Evolutionary conservation across 2,888 invertebrate genomes (phyloP).

Genomic region (Synergus laeviventris): DNA sequence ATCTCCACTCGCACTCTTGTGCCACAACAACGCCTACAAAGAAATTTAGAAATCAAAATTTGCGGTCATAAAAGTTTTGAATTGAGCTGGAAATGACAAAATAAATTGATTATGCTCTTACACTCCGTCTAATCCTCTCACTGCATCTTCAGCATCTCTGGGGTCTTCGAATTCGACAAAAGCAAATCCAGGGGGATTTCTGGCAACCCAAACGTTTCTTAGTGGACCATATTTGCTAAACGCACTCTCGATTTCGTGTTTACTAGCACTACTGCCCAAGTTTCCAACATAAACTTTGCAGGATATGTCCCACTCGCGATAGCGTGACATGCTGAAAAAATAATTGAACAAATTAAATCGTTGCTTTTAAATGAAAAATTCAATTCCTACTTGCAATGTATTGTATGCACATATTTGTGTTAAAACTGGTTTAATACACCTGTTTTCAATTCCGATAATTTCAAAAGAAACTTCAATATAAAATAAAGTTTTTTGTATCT

Average conservation of each 20-base stretch:
- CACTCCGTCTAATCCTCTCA: slow-evolving; percentile 89
- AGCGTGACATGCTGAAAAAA: slow-evolving; percentile 76
- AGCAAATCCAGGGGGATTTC: slow-evolving; percentile 95
- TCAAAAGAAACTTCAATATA: neutral
- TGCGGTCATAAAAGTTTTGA: neutral
- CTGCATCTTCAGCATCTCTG: slow-evolving; percentile 91
- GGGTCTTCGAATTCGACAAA: slow-evolving; percentile 94
- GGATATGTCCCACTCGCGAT: slow-evolving; percentile 89
- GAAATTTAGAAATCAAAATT: neutral
- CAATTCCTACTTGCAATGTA: too few species aligned
- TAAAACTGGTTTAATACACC: too few species aligned
- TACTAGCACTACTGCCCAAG: slow-evolving; percentile 92
- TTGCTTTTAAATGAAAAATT: neutral
- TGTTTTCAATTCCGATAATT: neutral
- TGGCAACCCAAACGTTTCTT: slow-evolving; percentile 94
- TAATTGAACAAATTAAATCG: neutral
- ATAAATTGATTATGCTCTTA: slow-evolving; percentile 75
- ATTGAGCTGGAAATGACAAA: neutral
- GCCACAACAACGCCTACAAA: slow-evolving; percentile 88
- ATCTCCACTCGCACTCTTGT: slow-evolving; percentile 94
- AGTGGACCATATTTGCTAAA: slow-evolving; percentile 93
- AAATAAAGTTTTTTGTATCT: neutral
- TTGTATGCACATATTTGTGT: too few species aligned
- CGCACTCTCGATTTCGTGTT: slow-evolving; percentile 91
- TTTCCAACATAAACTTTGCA: slow-evolving; percentile 97